Evolutionary conservation across 2,888 invertebrate genomes (phyloP).

Genomic region (Drosophila recens): DNA sequence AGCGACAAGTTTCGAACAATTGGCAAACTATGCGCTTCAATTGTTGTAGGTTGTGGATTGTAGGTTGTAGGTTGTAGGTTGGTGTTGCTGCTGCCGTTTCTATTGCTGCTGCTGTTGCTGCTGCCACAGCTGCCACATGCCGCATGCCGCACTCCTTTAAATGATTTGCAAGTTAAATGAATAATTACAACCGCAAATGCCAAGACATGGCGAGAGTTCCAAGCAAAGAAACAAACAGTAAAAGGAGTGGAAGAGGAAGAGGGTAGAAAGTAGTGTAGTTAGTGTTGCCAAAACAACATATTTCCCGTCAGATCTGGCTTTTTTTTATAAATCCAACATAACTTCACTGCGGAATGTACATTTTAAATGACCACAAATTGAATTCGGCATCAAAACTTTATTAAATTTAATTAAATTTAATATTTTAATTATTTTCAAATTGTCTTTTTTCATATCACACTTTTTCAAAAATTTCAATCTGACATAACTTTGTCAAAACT

Average conservation of each 20-base stretch:
- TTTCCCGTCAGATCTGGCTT: background rate
- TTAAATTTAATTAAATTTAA: too few relatives aligned
- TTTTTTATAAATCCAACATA: background rate
- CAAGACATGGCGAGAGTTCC: conserved; percentile 21
- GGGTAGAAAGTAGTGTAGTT: background rate
- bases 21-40: conserved; percentile 78
- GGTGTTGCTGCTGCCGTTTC: background rate
- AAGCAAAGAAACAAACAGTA: background rate
- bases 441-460: too few relatives aligned
- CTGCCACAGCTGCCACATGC: conserved; percentile 14
- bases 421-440: too few relatives aligned
- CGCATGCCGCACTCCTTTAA: conserved; percentile 53
- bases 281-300: background rate
- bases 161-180: conserved; percentile 80
- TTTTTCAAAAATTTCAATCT: too few relatives aligned
- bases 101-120: background rate
- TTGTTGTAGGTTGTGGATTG: conserved; percentile 49
- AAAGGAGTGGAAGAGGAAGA: background rate
- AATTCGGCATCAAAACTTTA: too few relatives aligned
- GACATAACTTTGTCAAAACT: too few relatives aligned
- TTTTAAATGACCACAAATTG: too few relatives aligned
- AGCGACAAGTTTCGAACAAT: conserved; percentile 70
- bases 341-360: too few relatives aligned
- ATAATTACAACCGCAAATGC: conserved; percentile 76
- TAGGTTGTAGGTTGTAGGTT: conserved; percentile 30